Evolutionary conservation across 2,113 vertebrate species (phyloP), one percentile per base, ranked within the genome.

Genomic region (Emydura subglobosa): DNA sequence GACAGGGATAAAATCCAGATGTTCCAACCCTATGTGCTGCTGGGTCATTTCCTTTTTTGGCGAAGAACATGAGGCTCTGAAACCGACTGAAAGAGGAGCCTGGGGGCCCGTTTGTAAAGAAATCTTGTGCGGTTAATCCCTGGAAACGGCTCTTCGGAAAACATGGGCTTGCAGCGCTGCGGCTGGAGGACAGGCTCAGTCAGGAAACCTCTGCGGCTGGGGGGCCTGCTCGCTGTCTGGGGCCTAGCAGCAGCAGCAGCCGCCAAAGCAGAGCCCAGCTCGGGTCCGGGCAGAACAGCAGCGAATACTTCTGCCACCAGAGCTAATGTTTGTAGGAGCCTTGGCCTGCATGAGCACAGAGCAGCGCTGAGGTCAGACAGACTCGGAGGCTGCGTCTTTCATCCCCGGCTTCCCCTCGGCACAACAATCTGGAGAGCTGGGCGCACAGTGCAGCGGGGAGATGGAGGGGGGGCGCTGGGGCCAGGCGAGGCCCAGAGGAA

Each of bases 31-130:
- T 98, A 95, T 96, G 94, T 95, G 98, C 94, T 98, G 98, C 97
- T 98, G 99, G 99, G 99, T 98, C 98, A 99, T 99, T 99, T 99
- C 99, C 99, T 99, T 99, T 99, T 99, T 99, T 99, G 99, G 99
- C 99, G 98, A 99, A 99, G 99, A 99, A 98, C 98, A 98, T 98
- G 98, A 98, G 98, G 98, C 98, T 86, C 96, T 97, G 91, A 98
- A 98, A 95, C 98, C 76, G 90, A 61, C 86, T 95, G 89, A 91
- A 96, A 97, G 96, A 92, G 96, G 96, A 97, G 98, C 97, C 98
- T 87, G 94, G 97, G 94, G 92, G 96, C 95, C 94, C 97, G 97
- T 97, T 97, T 96, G 96, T 92, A 97, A 90, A 95, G 85, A 94
- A 96, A 95, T 91, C 86, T 92, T 97, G 51, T 93, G 97, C 61